Evolutionary conservation across 2,797 vertebrate genomes (phyloP).

Genomic region (Margarornis squamiger): DNA sequence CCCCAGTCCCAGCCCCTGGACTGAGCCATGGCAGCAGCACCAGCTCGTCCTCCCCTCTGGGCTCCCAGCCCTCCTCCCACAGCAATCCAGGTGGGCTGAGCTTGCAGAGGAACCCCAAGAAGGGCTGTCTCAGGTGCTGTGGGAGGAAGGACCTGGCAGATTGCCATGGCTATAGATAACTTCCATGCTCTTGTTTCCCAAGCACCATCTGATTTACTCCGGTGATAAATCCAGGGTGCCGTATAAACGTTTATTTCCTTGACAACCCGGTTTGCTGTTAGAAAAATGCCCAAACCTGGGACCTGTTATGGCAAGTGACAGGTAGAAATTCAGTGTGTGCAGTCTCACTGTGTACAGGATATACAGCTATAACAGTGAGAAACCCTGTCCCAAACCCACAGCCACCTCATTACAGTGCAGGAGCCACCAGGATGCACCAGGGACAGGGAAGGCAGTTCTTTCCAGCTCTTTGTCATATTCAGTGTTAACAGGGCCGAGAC

Average conservation of each 20-base stretch:
- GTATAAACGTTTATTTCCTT: not conserved
- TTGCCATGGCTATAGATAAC: not conserved
- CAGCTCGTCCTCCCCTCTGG: no score
- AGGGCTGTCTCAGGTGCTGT: not conserved
- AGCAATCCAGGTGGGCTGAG: not conserved
- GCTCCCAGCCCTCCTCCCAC: not conserved
- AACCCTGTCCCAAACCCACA: not conserved
- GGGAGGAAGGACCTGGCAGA: not conserved
- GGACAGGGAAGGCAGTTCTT: not conserved
- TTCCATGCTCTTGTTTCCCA: not conserved
- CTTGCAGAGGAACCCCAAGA: not conserved
- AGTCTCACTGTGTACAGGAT: not conserved
- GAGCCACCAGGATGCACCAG: not conserved
- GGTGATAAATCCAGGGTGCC: not conserved
- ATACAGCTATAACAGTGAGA: fast-evolving
- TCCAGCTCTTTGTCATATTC: not conserved
- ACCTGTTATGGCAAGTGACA: not conserved
- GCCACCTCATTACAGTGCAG: fast-evolving
- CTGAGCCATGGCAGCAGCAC: not conserved
- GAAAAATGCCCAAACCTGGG: not conserved
- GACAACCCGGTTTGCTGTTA: not conserved
- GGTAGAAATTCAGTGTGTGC: not conserved
- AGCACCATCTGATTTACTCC: not conserved
- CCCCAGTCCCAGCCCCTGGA: not conserved
- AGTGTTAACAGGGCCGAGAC: not conserved